phyloP scores from a whole-genome alignment of 2,888 invertebrate species.

The Shargacucullia verbasci region DNA sequence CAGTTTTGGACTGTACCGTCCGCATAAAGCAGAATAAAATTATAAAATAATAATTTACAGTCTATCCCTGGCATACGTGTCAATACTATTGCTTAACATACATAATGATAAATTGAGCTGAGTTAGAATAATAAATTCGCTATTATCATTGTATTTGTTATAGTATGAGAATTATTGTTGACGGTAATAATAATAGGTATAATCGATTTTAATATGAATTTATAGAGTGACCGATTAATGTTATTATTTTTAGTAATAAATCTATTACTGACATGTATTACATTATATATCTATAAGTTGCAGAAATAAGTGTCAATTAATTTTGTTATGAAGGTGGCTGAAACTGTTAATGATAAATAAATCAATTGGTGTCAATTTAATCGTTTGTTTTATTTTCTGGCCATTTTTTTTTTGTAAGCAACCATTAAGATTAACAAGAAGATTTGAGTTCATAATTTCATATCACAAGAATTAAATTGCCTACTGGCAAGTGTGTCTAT shows the following conservation, averaged over 20 bases:
- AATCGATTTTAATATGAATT: conserved; percentile 32
- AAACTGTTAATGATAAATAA: conserved; percentile 25
- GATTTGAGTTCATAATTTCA: no score
- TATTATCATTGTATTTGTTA: conserved; percentile 23
- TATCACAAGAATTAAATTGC: no score
- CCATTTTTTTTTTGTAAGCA: not conserved
- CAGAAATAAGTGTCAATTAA: conserved; percentile 24
- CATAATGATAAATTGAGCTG: conserved; percentile 34
- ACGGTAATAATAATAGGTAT: conserved; percentile 28
- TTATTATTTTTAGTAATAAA: conserved; percentile 28
- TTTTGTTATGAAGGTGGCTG: conserved; percentile 9
- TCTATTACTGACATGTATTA: conserved; percentile 22
- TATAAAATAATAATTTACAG: conserved; percentile 40
- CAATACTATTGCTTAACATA: conserved; percentile 41
- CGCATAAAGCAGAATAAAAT: conserved; percentile 56
- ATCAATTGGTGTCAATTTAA: conserved; percentile 22
- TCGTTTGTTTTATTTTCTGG: conserved; percentile 37
- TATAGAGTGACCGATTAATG: conserved; percentile 24
- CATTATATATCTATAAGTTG: conserved; percentile 22
- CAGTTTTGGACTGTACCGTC: conserved; percentile 73
- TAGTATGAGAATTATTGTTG: conserved; percentile 28
- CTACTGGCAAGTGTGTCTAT: no score
- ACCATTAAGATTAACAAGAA: not conserved
- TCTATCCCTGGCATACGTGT: conserved; percentile 28
- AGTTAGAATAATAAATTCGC: conserved; percentile 31